Evolutionary conservation across 2,113 vertebrate species (phyloP).

Genomic region (Alexandromys fortis): DNA sequence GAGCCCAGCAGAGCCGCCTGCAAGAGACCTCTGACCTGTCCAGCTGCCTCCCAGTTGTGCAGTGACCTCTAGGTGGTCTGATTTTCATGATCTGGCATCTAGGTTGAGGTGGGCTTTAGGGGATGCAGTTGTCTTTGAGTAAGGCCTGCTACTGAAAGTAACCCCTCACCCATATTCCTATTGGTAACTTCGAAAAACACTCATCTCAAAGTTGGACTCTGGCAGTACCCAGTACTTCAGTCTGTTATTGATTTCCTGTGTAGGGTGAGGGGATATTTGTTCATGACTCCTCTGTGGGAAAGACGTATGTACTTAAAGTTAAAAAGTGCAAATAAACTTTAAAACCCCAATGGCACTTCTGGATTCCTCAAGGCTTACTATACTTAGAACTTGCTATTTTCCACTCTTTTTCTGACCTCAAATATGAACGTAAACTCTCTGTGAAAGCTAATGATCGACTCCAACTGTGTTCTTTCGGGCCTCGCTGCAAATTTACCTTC

Average conservation of each 20-base stretch:
- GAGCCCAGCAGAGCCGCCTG: too few relatives aligned
- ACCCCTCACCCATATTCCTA: neutral
- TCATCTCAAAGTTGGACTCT: neutral
- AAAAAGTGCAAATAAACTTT: neutral
- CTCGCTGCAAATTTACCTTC: neutral
- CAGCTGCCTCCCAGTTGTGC: neutral
- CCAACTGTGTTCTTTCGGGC: neutral
- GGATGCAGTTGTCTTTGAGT: neutral
- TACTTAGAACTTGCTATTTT: conserved; percentile 5
- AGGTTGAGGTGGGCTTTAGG: too few relatives aligned
- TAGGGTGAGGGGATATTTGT: too few relatives aligned
- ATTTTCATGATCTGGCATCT: neutral
- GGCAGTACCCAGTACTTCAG: neutral
- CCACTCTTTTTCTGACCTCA: neutral
- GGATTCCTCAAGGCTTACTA: neutral
- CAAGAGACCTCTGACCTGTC: neutral
- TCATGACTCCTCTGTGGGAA: neutral
- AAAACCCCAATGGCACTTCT: neutral
- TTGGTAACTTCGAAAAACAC: neutral
- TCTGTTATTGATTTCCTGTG: neutral
- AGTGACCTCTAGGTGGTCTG: neutral
- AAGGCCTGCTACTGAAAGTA: neutral
- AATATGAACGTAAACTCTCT: conserved; percentile 13
- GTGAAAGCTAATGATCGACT: conserved; percentile 35
- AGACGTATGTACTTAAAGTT: neutral